Conservation (phyloP, 2,797 vertebrate genomes). For the Etheostoma nigrum region DNA sequence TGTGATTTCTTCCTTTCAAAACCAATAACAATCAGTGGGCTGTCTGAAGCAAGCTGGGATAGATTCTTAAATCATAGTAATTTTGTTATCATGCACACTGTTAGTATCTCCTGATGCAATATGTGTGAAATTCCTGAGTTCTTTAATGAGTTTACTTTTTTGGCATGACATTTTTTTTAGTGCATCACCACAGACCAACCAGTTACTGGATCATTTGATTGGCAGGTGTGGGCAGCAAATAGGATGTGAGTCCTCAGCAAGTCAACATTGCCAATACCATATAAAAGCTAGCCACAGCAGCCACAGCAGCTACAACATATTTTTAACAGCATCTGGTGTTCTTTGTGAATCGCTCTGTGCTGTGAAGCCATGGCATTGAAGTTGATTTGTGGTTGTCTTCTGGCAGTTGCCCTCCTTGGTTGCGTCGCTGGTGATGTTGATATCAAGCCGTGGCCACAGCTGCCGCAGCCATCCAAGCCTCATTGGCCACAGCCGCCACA, state of each 20-base stretch:
- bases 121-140: background rate
- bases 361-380: conserved; percentile 60
- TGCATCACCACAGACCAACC: conserved; percentile 18
- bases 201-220: conserved; percentile 38
- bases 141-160: background rate
- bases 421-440: conserved; percentile 54
- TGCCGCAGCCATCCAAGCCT: background rate
- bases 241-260: conserved; percentile 15
- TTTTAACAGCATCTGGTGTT: conserved; percentile 55
- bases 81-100: background rate
- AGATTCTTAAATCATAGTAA: background rate
- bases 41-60: background rate
- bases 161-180: background rate
- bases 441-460: background rate
- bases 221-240: conserved; percentile 48
- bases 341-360: conserved; percentile 33
- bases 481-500: background rate
- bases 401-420: conserved; percentile 55
- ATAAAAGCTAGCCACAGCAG: conserved; percentile 65
- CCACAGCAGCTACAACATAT: background rate
- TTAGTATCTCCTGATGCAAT: background rate
- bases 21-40: conserved; percentile 8
- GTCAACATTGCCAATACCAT: conserved; percentile 35
- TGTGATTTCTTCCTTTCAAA: background rate
- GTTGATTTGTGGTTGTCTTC: conserved; percentile 43